Base-by-base conservation (phyloP, 2,888 invertebrate species). In the Beris chalybata region DNA sequence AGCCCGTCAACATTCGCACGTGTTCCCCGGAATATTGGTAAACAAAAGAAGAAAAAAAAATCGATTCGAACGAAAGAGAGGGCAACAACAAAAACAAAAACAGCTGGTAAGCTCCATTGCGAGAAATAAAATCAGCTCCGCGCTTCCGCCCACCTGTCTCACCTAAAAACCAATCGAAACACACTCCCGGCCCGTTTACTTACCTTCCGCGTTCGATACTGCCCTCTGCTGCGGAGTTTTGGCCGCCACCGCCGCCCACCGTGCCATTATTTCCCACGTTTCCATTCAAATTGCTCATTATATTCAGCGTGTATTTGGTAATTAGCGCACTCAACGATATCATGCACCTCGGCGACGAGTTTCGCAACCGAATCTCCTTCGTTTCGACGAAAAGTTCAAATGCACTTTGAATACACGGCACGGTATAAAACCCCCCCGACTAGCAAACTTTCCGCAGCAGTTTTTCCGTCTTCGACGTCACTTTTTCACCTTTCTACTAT, bases 251-350 rank as follows among this genome's bases (percentile, higher is more conserved):
- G n/a, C 13, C 45, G n/a, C 53, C 54, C 13, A 29, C 44, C 5
- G 6, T 22, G 29, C 29, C 32, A 53, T 44, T 61, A 52, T 63
- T 64, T 5, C 32, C n/a, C 13, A 30, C 72, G 71, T 66, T 74
- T 73, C 77, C 76, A 72, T 76, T 76, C 71, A 76, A 71, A 73
- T 78, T 79, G 74, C 76, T 79, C 78, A 78, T 79, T 74, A 77
- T 78, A 75, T 75, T 76, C 71, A 78, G 73, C 67, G 78, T 77
- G 66, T 78, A 78, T 73, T 78, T 78, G 68, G 78, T 79, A 71
- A 79, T 70, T 71, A 79, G 75, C 71, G 79, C 78, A 74, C 78
- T 79, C 76, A 80, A 74, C 71, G 80, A 77, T 77, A 80, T 77
- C 79, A 79, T 79, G 75, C 77, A 79, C 75, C 69, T 54, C 44